Percentiles rank a stretch among this genome's conserved stretches.
Evolutionary conservation across 2,888 invertebrate genomes (phyloP).

Genomic region (Leuctra nigra): DNA sequence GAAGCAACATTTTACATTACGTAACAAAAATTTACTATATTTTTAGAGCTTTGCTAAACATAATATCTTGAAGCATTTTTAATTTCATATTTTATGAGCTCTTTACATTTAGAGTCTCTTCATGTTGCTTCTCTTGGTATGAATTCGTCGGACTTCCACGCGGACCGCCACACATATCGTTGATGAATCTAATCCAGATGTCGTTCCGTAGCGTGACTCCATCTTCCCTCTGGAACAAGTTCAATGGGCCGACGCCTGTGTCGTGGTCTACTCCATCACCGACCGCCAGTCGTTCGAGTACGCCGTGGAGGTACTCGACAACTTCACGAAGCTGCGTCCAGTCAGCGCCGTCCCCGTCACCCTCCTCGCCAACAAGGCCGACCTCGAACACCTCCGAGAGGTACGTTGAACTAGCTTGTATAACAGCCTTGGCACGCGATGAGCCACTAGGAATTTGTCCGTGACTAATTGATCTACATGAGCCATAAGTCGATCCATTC

Average conservation of each 20-base stretch:
- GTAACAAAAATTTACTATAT: too few species aligned
- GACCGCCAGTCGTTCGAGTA: constrained; percentile 63
- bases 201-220: constrained; percentile 36
- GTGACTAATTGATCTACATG: neutral
- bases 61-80: too few species aligned
- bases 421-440: neutral
- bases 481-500: neutral
- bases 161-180: too few species aligned
- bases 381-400: constrained; percentile 70
- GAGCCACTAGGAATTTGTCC: neutral
- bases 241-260: constrained; percentile 72
- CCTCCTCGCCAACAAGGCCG: constrained; percentile 71
- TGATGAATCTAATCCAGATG: neutral
- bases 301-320: constrained; percentile 55
- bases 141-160: too few species aligned
- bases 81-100: too few species aligned
- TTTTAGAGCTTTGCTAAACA: too few species aligned
- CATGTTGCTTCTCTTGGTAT: too few species aligned
- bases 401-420: too few species aligned
- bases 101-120: too few species aligned
- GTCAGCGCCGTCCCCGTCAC: constrained; percentile 53
- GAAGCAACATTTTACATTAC: too few species aligned
- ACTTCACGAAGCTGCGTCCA: constrained; percentile 48
- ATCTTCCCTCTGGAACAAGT: constrained; percentile 52
- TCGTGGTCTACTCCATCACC: constrained; percentile 71